Evolutionary conservation across 2,113 vertebrate species (phyloP), one percentile per base, ranked within the genome.

Genomic region (Perca flavescens): DNA sequence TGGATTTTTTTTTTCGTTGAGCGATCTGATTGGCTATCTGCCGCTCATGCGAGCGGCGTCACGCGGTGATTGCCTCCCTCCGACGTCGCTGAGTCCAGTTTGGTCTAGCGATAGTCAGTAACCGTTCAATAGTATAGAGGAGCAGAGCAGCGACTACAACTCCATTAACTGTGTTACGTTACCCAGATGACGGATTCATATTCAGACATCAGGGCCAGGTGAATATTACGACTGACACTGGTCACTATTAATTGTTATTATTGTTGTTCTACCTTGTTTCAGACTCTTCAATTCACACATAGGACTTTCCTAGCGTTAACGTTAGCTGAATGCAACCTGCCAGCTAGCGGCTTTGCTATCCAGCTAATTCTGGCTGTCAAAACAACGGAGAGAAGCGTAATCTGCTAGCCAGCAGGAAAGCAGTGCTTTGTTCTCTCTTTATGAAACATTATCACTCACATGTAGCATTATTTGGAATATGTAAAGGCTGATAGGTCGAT

Each of bases 1-100:
- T 89, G 89, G 83, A 40, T n/a, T 22, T 8, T 5, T 57, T n/a
- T n/a, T 66, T 49, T 14, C 1, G 2, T 15, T 1, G 11, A 3
- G 74, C 12, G 10, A 28, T 90, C 21, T 88, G 87, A 95, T 96
- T 96, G 95, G 95, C 25, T 40, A 0, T 0, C 3, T 3, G 17
- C 0, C 9, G 56, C 92, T 96, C 95, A 88, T 92, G 95, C 94
- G 95, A 94, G 88, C 3, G 21, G 50, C 91, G 93, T 94, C 90
- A 93, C 77, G 14, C 12, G 9, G 5, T 43, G 47, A 68, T 25
- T 50, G 53, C 77, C 79, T 82, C 40, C 65, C 69, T 82, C 16
- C 21, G 31, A 86, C 83, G 88, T 88, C 71, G 54, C 80, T 54
- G 76, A 75, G 84, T 91, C 69, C 71, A 80, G 93, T 92, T 76